Evolutionary conservation across 2,797 vertebrate species (phyloP).

Genomic region (Enteromius trimaculatus): DNA sequence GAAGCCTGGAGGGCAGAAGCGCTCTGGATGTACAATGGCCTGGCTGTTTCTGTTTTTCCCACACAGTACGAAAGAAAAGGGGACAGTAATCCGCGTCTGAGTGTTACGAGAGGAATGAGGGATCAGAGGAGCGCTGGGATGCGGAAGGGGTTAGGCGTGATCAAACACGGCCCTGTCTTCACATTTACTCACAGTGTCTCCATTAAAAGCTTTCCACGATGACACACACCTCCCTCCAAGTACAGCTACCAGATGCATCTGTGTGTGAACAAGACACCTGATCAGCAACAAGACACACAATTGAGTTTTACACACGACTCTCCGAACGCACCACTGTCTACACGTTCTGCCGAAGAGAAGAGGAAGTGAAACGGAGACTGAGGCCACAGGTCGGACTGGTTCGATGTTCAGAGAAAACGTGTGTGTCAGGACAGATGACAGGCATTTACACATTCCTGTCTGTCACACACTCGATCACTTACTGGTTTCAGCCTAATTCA

Average conservation of each 20-base stretch:
- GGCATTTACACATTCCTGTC: conserved; percentile 30
- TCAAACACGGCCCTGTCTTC: conserved; percentile 74
- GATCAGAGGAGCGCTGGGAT: conserved; percentile 57
- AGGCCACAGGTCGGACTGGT: conserved; percentile 36
- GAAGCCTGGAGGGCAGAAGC: conserved; percentile 18
- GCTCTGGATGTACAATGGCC: conserved; percentile 33
- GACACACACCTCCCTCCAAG: conserved; percentile 56
- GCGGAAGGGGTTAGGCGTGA: conserved; percentile 68
- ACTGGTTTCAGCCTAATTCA: neutral
- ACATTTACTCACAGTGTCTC: conserved; percentile 77
- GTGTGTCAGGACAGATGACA: conserved; percentile 11
- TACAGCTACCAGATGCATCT: conserved; percentile 33
- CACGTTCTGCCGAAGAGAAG: neutral
- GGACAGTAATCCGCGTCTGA: conserved; percentile 56
- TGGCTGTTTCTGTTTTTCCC: conserved; percentile 32
- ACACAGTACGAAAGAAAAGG: neutral
- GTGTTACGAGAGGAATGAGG: conserved; percentile 71
- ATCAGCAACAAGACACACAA: too few relatives aligned
- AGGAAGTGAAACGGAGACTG: conserved; percentile 38
- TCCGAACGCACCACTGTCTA: too few relatives aligned
- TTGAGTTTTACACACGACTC: too few relatives aligned
- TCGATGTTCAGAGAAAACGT: neutral
- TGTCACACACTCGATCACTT: conserved; percentile 8
- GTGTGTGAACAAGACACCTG: conserved; percentile 63
- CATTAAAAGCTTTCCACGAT: conserved; percentile 71